Evolutionary conservation across 1,140 invertebrate genomes (phyloP).

Genomic region (Scylla paramamosain): DNA sequence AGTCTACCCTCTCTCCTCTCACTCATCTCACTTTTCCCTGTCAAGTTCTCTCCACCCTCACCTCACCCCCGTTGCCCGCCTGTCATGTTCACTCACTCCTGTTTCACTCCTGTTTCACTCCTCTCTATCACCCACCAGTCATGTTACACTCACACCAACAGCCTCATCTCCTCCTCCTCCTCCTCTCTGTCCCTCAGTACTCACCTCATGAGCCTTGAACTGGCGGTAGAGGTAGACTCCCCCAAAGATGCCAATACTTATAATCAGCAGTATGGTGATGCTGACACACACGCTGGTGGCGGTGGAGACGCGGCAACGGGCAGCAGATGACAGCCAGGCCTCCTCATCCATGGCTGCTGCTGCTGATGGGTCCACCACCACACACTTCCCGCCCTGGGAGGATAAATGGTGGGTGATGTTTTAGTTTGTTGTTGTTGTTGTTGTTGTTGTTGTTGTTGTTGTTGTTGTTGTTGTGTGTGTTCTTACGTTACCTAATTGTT

Average conservation of each 20-base stretch:
- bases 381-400: conserved; percentile 47
- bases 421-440: too few species aligned
- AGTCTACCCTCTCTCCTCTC: too few species aligned
- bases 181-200: conserved; percentile 46
- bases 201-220: conserved; percentile 83
- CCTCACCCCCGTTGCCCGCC: too few species aligned
- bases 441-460: too few species aligned
- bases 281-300: conserved; percentile 87
- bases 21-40: too few species aligned
- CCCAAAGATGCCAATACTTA: conserved; percentile 88
- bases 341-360: conserved; percentile 78
- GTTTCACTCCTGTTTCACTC: neutral
- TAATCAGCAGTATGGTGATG: conserved; percentile 86
- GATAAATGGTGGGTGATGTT: neutral
- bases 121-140: neutral
- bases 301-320: conserved; percentile 82
- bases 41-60: too few species aligned
- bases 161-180: neutral
- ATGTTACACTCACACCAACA: neutral
- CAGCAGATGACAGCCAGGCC: conserved; percentile 79
- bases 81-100: too few species aligned
- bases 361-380: conserved; percentile 75
- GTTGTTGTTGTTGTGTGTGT: neutral
- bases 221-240: conserved; percentile 90
- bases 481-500: neutral